These are phyloP conservation scores for Daubentonia madagascariensis DNA, from an alignment of 2,113 vertebrate genomes.

Conservation along the genomic window DNA sequence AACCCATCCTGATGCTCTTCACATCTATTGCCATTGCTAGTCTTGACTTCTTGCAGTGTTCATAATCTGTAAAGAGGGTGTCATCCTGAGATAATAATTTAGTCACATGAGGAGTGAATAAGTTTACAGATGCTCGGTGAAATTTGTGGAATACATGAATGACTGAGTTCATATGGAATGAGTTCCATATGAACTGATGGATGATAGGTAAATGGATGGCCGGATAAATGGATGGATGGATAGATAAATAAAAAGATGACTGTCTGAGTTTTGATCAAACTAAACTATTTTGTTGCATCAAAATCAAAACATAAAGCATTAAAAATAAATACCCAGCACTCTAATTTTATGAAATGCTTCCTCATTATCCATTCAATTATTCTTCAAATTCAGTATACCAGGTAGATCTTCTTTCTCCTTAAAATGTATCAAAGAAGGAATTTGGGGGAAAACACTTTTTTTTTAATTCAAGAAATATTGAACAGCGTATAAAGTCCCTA, in stretches of 20 bases:
- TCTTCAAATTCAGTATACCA: not conserved
- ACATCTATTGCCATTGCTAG: fast-evolving
- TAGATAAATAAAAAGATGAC: not conserved
- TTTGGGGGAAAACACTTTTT: conserved; percentile 9
- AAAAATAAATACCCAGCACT: not conserved
- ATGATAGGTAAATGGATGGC: not conserved
- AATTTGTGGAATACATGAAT: not conserved
- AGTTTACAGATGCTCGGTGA: not conserved
- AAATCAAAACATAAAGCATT: not conserved
- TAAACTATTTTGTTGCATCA: not conserved
- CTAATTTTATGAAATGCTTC: conserved; percentile 16
- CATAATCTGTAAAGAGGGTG: not conserved
- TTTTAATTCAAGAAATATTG: conserved; percentile 55
- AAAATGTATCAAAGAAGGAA: conserved; percentile 29
- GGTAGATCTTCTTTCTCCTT: not conserved
- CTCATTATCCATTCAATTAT: not conserved
- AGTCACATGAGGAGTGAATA: not conserved
- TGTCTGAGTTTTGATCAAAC: not conserved
- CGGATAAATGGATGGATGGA: not conserved
- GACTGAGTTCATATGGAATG: too few relatives aligned
- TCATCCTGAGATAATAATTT: not conserved
- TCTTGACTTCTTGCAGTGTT: not conserved
- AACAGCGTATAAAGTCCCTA: conserved; percentile 5
- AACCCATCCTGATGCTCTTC: not conserved
- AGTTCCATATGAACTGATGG: not conserved